Evolutionary conservation across 2,113 vertebrate genomes (phyloP), one percentile per base, ranked within the genome.

Genomic region (Xiphorhynchus elegans): DNA sequence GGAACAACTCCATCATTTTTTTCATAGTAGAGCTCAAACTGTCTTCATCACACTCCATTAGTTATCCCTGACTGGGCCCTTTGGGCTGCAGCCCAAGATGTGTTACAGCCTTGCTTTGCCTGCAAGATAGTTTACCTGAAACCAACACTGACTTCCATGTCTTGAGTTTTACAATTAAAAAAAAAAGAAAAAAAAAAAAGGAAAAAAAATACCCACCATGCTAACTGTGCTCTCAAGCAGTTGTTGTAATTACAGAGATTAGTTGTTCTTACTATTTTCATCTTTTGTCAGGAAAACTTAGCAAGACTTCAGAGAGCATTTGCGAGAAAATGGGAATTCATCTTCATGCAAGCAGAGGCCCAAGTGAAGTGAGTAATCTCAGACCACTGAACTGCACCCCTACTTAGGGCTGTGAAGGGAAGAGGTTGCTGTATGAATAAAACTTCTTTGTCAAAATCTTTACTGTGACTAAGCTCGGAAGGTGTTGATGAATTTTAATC

Each of bases 281-380:
- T 97, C 70, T 96, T 97, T 96, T 94, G 70, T 84, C 97, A 99
- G 99, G 99, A 99, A 97, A 99, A 99, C 96, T 98, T 99, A 93
- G 99, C 99, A 75, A 98, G 99, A 95, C 98, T 99, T 92, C 99
- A 99, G 98, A 98, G 99, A 93, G 99, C 99, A 11, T 99, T 99
- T 90, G 99, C 99, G 94, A 98, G 99, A 64, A 99, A 99, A 96
- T 99, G 99, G 99, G 99, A 99, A 95, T 99, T 99, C 93, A 99
- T 99, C 98, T 99, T 99, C 96, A 99, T 99, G 99, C 99, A 99
- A 98, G 99, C 99, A 64, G 99, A 99, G 94, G 99, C 99, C 47
- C 99, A 99, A 99, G 99, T 99, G 59, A 99, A 99, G 99, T 99
- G 98, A 98, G 99, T 99, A 97, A 91, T 89, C 73, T 29, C 75